Base-by-base conservation (phyloP, 2,888 invertebrate species). In the Nomada fabriciana region DNA sequence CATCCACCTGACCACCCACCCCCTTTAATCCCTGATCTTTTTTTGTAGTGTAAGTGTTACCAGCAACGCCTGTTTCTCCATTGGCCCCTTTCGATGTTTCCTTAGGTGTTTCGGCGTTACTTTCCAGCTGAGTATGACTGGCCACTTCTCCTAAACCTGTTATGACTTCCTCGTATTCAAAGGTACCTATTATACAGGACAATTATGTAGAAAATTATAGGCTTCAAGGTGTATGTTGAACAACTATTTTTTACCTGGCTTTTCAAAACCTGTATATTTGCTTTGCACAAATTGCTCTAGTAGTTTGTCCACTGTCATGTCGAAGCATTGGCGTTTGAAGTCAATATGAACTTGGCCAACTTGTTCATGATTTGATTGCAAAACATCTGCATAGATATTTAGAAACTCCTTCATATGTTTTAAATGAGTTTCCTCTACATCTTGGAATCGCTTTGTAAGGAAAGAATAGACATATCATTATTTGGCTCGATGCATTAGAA, bases 351-450 rank as follows among this genome's bases (percentile, higher is more conserved):
- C 98, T 95, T 96, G 92, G 57, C 98, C 98, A 94, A 98, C 97
- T 92, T 98, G 96, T 90, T 97, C 97, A 94, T 98, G 98, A 93
- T 98, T 98, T 92, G 97, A 97, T 92, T 98, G 98, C 89, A 98
- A 95, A 83, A 98, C 96, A 91, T 98, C 97, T 81, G 97, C 96
- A 94, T 98, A 99, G 7, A 96, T 96, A 90, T 97, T 97, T 57
- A 99, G 95, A 95, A 99, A 99, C 91, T 98, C 98, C 93, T 98
- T 98, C 98, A 99, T 98, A 94, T 98, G 98, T 89, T 97, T 97
- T 87, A 99, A 94, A 94, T 99, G 98, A 76, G 97, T 96, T 92
- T 98, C 98, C 94, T 99, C 99, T 29, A 98, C 96, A 94, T 98
- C 98, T 95, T 99, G 99, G 93, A 99, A 99, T 93, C 98, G 97